phyloP scores from a whole-genome alignment of 2,797 vertebrate species.

The Morus bassanus region DNA sequence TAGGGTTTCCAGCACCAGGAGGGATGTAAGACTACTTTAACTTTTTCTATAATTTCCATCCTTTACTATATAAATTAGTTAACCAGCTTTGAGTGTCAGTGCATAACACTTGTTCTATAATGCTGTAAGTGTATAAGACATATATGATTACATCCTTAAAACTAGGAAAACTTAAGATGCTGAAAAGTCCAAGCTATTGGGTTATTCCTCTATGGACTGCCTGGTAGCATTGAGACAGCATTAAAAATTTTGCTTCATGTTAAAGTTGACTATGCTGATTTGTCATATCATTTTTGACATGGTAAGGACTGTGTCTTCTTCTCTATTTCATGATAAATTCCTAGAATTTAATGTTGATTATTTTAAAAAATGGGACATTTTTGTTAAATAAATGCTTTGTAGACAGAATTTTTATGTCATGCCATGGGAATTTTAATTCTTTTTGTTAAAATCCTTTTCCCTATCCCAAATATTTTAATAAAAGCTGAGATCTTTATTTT shows the following conservation, averaged over 20 bases:
- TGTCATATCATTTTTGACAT: not conserved
- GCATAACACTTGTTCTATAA: not conserved
- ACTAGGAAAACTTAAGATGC: not conserved
- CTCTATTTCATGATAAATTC: not conserved
- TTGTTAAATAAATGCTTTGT: not conserved
- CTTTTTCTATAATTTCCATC: not conserved
- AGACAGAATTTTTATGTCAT: not conserved
- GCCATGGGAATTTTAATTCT: not conserved
- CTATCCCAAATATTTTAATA: not conserved
- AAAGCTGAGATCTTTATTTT: not conserved
- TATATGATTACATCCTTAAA: not conserved
- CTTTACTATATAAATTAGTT: not conserved
- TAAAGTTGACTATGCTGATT: not conserved
- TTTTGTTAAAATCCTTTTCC: not conserved
- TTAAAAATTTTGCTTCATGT: not conserved
- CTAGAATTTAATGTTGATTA: not conserved
- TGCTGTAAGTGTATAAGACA: not conserved
- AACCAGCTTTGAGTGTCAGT: not conserved
- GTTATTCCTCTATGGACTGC: not conserved
- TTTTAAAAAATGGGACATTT: not conserved
- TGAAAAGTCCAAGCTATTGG: not conserved
- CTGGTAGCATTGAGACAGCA: not conserved
- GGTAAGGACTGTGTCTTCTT: not conserved
- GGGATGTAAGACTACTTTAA: not conserved
- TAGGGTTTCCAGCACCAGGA: not conserved